These are phyloP conservation scores for Heliconius hermathena DNA, from an alignment of 1,140 invertebrate species.

Conservation along the genomic window DNA sequence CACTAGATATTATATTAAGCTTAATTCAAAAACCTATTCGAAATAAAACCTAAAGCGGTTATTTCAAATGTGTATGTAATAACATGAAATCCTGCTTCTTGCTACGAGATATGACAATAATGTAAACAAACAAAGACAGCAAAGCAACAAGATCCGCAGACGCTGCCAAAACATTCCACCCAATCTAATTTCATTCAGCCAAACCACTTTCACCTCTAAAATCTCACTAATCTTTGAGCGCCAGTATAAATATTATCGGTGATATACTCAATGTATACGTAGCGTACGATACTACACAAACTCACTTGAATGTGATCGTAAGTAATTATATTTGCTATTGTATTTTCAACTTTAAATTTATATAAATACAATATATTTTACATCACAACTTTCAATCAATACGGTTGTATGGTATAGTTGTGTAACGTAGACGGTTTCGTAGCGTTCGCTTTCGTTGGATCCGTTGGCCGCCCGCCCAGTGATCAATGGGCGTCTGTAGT, in stretches of 20 bases:
- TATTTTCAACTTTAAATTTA: constrained; percentile 24
- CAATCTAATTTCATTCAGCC: constrained; percentile 21
- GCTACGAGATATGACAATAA: not conserved
- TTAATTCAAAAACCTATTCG: not conserved
- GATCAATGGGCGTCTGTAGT: constrained; percentile 75
- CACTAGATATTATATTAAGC: not conserved
- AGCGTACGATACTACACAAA: constrained; percentile 39
- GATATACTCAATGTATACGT: constrained; percentile 45
- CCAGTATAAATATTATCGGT: constrained; percentile 57
- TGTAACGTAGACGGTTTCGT: constrained; percentile 40
- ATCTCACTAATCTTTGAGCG: constrained; percentile 55
- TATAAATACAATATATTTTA: constrained; percentile 18
- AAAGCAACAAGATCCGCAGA: not conserved
- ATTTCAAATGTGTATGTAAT: not conserved
- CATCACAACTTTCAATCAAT: not conserved
- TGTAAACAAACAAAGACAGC: not conserved
- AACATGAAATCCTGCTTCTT: not conserved
- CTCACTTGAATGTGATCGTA: constrained; percentile 34
- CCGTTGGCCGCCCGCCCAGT: constrained; percentile 57
- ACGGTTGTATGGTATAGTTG: constrained; percentile 28
- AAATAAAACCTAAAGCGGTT: not conserved
- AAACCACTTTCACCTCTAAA: constrained; percentile 51
- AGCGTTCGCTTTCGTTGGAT: constrained; percentile 75
- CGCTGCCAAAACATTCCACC: constrained; percentile 19
- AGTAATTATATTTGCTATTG: not conserved